Evolutionary conservation across 2,797 vertebrate species (phyloP).

Genomic region (Molossus molossus): DNA sequence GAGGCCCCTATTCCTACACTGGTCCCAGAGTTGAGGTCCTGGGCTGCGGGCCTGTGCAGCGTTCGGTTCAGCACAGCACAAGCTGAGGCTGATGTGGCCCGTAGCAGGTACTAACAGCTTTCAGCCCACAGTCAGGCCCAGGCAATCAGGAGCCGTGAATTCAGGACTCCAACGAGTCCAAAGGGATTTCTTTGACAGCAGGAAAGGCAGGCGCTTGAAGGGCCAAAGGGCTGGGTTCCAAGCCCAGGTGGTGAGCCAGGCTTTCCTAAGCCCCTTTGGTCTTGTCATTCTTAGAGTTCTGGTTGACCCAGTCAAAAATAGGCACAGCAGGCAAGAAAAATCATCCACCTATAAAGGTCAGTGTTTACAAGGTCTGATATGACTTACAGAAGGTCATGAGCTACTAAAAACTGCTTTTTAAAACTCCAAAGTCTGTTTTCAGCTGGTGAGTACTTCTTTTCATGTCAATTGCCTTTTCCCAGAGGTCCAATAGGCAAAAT

Average conservation of each 20-base stretch:
- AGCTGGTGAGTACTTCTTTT: not conserved
- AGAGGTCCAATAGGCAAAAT: not conserved
- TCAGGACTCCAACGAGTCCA: not conserved
- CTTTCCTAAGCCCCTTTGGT: not conserved
- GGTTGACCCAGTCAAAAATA: not conserved
- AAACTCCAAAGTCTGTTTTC: not conserved
- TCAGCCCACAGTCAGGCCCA: not conserved
- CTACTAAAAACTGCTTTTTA: not conserved
- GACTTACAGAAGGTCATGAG: not conserved
- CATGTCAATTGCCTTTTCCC: not conserved
- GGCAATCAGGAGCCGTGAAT: not conserved
- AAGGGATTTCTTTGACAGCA: not conserved
- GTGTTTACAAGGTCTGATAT: not conserved
- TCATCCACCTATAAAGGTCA: not conserved
- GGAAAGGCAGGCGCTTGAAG: not conserved
- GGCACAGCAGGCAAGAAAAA: not conserved
- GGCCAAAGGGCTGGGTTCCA: not conserved
- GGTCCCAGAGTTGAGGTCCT: not conserved
- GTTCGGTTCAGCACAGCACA: too few species aligned
- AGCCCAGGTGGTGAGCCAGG: not conserved
- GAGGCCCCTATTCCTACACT: fast-evolving
- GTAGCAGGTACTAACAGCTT: not conserved
- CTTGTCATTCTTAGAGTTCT: not conserved
- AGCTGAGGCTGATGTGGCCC: not conserved
- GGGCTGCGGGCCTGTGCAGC: not conserved